A percentile compares a stretch with the other conserved stretches of the same genome.
These are phyloP conservation scores for Alcedo atthis DNA, from an alignment of 2,797 vertebrate genomes.

Conservation along the genomic window DNA sequence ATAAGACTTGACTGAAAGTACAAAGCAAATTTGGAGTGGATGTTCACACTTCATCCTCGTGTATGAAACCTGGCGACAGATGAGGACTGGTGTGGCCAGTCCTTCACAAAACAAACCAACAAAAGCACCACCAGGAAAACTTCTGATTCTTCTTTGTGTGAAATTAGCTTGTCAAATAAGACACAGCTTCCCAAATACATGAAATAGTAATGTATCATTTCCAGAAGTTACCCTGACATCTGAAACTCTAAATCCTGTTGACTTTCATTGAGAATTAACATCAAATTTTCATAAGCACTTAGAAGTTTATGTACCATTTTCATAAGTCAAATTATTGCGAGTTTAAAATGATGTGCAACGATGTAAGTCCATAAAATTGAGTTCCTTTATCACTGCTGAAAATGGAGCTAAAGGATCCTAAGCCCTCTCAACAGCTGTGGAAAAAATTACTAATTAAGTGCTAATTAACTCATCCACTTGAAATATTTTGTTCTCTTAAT, in stretches of 20 bases:
- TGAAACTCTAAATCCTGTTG: constrained; percentile 25
- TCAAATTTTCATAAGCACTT: constrained; percentile 20
- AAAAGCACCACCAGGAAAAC: not conserved
- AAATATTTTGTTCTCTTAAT: not conserved
- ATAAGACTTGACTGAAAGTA: not conserved
- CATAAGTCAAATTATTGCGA: not conserved
- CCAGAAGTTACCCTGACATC: not conserved
- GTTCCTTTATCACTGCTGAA: not conserved
- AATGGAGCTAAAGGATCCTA: not conserved
- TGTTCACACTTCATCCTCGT: not conserved
- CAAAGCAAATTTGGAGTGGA: not conserved
- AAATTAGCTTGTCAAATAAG: not conserved
- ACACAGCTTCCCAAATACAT: not conserved
- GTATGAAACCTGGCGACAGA: not conserved
- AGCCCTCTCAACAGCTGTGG: not conserved
- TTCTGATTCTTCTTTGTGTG: not conserved
- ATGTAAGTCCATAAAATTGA: not conserved
- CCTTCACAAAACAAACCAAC: not conserved
- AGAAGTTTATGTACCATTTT: not conserved
- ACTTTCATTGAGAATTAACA: not conserved
- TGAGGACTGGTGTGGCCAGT: not conserved
- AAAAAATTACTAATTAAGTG: not conserved
- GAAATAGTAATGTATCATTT: not conserved
- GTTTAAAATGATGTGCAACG: not conserved
- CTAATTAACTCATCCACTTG: not conserved